A percentile compares a stretch with the other conserved stretches of the same genome.
Conservation (phyloP, 2,888 invertebrate species). For the Therioaphis trifolii region DNA sequence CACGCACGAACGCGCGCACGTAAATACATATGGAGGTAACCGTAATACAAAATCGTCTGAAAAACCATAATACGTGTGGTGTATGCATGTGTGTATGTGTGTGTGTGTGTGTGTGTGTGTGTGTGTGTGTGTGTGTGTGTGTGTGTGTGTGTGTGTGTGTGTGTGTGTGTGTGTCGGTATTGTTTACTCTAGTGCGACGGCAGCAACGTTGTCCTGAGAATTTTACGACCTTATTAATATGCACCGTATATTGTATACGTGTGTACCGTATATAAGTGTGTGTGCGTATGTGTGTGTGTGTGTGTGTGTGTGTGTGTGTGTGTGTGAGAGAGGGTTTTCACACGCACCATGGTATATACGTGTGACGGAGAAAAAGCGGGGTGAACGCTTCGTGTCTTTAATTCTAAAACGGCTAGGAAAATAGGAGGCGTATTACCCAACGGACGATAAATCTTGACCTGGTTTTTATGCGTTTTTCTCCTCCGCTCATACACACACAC, state of each 20-base stretch:
- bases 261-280: neutral
- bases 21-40: no score
- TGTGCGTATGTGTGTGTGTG: neutral
- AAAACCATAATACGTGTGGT: no score
- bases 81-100: neutral
- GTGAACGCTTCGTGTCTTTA: constrained; percentile 13
- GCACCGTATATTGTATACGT: neutral
- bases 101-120: neutral
- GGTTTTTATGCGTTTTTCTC: neutral
- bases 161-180: neutral
- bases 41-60: no score
- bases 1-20: neutral
- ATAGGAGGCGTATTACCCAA: neutral
- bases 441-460: constrained; percentile 37
- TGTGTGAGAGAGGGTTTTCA: neutral
- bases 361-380: no score
- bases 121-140: no score
- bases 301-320: neutral
- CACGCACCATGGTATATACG: no score
- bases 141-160: neutral
- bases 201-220: constrained; percentile 26
- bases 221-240: constrained; percentile 51
- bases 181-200: constrained; percentile 29
- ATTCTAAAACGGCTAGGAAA: constrained; percentile 39
- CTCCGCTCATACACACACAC: no score